Evolutionary conservation across 2,888 invertebrate genomes (phyloP), one percentile per base, ranked within the genome.

Genomic region (Choristoneura rosaceana): DNA sequence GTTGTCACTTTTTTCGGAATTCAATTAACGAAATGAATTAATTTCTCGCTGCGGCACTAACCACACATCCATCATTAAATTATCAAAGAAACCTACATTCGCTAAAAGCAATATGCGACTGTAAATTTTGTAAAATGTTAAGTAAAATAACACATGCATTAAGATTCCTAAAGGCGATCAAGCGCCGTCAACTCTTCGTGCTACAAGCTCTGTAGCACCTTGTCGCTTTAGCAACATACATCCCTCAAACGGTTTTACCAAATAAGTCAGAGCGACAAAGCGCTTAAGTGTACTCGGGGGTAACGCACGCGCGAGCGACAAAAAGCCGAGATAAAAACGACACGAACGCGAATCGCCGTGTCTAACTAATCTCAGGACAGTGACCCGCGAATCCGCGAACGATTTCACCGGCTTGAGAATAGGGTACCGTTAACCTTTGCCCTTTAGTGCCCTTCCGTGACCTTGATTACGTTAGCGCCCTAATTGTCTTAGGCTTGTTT

Each of bases 281-380:
- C 25, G 34, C 34, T 59, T 34, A 34, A 52, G n/a, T 14, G 34
- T 59, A 5, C 33, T 34, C 25, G 62, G 41, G 91, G 89, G 90
- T 92, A 92, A 92, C 84, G 90, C 88, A 90, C 93, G 91, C 84
- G 78, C 80, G 75, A 80, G 74, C 83, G 82, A 87, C 89, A 91
- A 92, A 91, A 91, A 90, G 81, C 79, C 79, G 82, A 80, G 80
- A 84, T 83, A 87, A 88, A 92, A 90, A 90, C 89, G 85, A 81
- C 80, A 76, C 78, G 73, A 69, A 43, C 73, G 73, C 73, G 73
- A 73, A 75, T 80, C 79, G 80, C 84, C 86, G 84, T 86, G 88
- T 87, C 89, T 89, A 89, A 88, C 89, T 85, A 88, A 90, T 87
- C 84, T 81, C 80, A 83, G 92, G 87, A 75, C 92, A 82, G 76